A percentile compares a stretch with the other conserved stretches of the same genome.
Evolutionary conservation across 1,140 invertebrate genomes (phyloP).

Genomic region (Diorhabda elongata): DNA sequence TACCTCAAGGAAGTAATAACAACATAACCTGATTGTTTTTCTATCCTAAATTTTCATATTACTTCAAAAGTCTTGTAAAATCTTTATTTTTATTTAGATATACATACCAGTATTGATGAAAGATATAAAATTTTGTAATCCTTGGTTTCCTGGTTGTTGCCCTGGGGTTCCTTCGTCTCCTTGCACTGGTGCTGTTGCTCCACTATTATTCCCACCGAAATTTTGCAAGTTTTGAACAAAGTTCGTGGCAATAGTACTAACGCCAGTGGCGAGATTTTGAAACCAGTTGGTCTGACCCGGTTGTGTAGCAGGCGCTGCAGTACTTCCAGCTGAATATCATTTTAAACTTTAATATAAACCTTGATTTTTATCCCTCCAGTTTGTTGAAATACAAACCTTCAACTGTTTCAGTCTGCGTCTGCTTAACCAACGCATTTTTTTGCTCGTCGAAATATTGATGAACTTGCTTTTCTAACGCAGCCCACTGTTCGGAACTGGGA

Average conservation of each 20-base stretch:
- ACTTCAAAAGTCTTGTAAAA: not conserved
- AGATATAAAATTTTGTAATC: constrained; percentile 20
- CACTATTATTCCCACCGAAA: not conserved
- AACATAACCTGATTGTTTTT: too few species aligned
- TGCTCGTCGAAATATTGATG: constrained; percentile 19
- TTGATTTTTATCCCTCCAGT: not conserved
- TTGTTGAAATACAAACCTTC: not conserved
- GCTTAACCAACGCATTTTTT: constrained; percentile 15
- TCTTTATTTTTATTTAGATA: not conserved
- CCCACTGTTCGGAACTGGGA: constrained; percentile 30
- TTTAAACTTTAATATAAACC: not conserved
- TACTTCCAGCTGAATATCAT: not conserved
- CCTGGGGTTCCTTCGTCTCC: constrained; percentile 23
- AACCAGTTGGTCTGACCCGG: constrained; percentile 22
- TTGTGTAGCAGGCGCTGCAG: constrained; percentile 3
- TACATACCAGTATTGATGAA: constrained; percentile 24
- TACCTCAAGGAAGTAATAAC: too few species aligned
- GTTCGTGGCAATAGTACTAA: constrained; percentile 26
- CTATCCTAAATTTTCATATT: too few species aligned
- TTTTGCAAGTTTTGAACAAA: constrained; percentile 21
- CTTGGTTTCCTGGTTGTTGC: not conserved
- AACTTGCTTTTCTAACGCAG: constrained; percentile 27
- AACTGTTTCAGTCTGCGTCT: constrained; percentile 7
- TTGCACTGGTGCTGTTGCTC: constrained; percentile 8
- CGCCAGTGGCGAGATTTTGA: constrained; percentile 21